Percentiles rank a stretch among this genome's conserved stretches.
Conservation (phyloP, 2,888 invertebrate species). For the Danaus chrysippus region DNA sequence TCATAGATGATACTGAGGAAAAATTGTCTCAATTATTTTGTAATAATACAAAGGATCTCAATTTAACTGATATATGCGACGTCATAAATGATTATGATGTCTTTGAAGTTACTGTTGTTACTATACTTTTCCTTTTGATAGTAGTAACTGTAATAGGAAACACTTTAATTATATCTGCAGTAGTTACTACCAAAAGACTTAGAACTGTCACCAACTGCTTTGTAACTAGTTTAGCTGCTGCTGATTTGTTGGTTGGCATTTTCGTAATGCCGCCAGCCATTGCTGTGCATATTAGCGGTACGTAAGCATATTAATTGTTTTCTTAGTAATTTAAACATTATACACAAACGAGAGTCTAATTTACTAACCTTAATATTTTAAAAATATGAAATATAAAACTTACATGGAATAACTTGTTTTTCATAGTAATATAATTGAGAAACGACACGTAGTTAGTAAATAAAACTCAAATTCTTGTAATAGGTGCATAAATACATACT, state of each 20-base stretch:
- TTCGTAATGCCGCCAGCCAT: slow-evolving; percentile 98
- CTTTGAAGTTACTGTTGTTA: slow-evolving; percentile 80
- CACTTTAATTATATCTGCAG: slow-evolving; percentile 92
- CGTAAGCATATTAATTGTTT: slow-evolving; percentile 48
- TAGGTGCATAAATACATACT: no score
- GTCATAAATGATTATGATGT: slow-evolving; percentile 49
- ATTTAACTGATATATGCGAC: slow-evolving; percentile 36
- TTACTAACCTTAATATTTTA: no score
- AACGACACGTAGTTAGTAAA: no score
- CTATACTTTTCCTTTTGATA: slow-evolving; percentile 82
- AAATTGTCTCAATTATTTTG: slow-evolving; percentile 22
- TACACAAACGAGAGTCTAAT: no score
- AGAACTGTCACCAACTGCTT: slow-evolving; percentile 97
- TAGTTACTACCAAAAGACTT: slow-evolving; percentile 90
- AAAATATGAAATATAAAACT: no score
- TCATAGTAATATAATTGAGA: no score
- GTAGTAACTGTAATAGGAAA: slow-evolving; percentile 90
- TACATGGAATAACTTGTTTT: no score
- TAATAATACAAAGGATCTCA: slow-evolving; percentile 32
- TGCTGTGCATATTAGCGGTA: slow-evolving; percentile 89
- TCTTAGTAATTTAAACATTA: background rate
- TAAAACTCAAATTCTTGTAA: no score
- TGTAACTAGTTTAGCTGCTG: slow-evolving; percentile 95
- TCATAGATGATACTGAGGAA: slow-evolving; percentile 42
- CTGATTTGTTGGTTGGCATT: slow-evolving; percentile 95